A percentile compares a stretch with the other conserved stretches of the same genome.
These are phyloP conservation scores for Seira ritae DNA, from an alignment of 2,888 invertebrate species.

Conservation along the genomic window DNA sequence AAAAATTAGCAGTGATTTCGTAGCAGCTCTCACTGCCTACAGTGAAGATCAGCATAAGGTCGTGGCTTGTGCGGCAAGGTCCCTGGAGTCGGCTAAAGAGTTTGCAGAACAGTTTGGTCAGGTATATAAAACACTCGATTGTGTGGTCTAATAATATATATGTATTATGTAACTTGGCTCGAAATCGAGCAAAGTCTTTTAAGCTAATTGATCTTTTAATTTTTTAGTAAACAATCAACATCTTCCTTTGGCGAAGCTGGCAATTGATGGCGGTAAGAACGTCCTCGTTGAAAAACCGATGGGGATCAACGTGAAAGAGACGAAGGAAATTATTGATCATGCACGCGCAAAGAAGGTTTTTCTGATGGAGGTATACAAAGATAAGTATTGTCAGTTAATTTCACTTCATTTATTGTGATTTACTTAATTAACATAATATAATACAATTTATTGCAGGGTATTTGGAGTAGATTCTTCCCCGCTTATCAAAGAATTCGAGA, in stretches of 20 bases:
- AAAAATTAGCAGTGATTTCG: constrained; percentile 91
- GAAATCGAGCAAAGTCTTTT: no score
- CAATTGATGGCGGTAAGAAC: constrained; percentile 89
- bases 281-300: constrained; percentile 95
- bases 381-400: neutral
- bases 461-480: constrained; percentile 92
- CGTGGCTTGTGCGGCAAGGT: constrained; percentile 87
- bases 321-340: constrained; percentile 80
- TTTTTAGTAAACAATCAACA: constrained; percentile 86
- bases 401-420: no score
- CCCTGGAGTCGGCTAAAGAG: constrained; percentile 74
- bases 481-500: constrained; percentile 83
- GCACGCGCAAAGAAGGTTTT: constrained; percentile 76
- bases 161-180: no score
- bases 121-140: no score
- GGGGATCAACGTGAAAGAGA: constrained; percentile 86
- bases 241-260: constrained; percentile 82
- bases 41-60: constrained; percentile 83
- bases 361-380: constrained; percentile 77
- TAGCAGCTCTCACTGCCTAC: constrained; percentile 81
- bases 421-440: no score
- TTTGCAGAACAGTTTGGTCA: constrained; percentile 26
- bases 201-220: constrained; percentile 83
- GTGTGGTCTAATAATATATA: no score
- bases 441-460: constrained; percentile 80